Conservation (phyloP, 2,888 invertebrate species). For the Sinhomidia bicolor region DNA sequence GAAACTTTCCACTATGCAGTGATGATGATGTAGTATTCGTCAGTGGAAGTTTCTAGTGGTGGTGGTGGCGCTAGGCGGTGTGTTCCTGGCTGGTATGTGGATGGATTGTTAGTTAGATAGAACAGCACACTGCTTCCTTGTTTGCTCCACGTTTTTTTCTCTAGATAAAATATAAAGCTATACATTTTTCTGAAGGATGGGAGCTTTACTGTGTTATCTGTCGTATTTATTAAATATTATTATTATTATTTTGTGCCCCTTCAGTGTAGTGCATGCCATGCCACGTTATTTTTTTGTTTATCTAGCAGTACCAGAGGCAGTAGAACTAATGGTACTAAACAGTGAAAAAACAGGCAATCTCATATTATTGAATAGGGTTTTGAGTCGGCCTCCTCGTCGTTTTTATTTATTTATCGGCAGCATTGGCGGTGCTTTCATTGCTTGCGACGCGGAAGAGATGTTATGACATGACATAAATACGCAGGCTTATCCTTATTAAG, state of each 20-base stretch:
- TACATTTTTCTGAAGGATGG: slow-evolving; percentile 1
- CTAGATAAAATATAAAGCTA: neutral
- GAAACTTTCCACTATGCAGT: neutral
- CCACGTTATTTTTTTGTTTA: too few relatives aligned
- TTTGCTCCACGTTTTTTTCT: slow-evolving; percentile 6
- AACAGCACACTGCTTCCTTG: neutral
- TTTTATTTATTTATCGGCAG: too few relatives aligned
- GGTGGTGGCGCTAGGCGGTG: too few relatives aligned
- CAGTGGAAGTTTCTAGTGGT: too few relatives aligned
- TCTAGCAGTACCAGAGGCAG: neutral
- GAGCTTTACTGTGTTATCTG: neutral
- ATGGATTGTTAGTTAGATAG: neutral
- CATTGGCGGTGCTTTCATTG: too few relatives aligned
- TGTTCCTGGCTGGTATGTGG: neutral
- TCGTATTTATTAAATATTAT: neutral
- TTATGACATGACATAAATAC: too few relatives aligned
- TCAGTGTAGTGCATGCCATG: neutral
- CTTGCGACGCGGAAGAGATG: too few relatives aligned
- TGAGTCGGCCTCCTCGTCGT: neutral
- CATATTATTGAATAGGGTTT: too few relatives aligned
- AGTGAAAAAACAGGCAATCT: neutral
- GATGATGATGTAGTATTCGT: too few relatives aligned
- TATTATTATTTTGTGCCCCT: neutral
- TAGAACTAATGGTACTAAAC: neutral
- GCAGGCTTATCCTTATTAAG: too few relatives aligned